phyloP scores from a whole-genome alignment of 2,797 vertebrate species.

The Miichthys miiuy region DNA sequence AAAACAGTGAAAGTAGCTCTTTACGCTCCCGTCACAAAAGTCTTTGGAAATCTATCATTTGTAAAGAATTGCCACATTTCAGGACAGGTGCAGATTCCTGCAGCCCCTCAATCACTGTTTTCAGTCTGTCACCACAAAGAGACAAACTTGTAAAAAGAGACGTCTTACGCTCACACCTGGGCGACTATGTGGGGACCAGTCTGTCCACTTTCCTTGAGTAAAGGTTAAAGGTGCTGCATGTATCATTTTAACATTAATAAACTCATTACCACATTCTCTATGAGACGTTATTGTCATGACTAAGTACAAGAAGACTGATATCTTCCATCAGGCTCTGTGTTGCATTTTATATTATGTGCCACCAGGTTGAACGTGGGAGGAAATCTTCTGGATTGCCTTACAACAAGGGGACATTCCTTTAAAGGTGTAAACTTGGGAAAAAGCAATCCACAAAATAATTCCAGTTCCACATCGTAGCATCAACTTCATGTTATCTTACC shows the following conservation, averaged over 20 bases:
- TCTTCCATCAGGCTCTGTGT: background rate
- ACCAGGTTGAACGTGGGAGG: background rate
- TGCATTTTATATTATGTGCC: conserved; percentile 56
- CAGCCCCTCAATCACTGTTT: conserved; percentile 15
- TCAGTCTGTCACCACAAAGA: conserved; percentile 16
- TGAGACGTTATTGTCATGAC: background rate
- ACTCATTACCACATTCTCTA: conserved; percentile 13
- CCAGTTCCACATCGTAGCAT: conserved; percentile 8
- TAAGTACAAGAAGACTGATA: background rate
- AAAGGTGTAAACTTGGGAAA: background rate
- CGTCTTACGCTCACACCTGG: conserved; percentile 6
- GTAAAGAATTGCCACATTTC: conserved; percentile 7
- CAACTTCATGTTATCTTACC: conserved; percentile 12
- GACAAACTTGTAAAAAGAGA: background rate
- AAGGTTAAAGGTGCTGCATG: conserved; percentile 37
- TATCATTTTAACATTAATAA: conserved; percentile 25
- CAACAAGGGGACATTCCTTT: background rate
- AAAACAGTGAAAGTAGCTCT: conserved; percentile 31
- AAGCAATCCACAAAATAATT: conserved; percentile 9
- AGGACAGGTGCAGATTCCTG: conserved; percentile 13
- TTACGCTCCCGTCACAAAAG: conserved; percentile 33
- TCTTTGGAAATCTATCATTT: conserved; percentile 49
- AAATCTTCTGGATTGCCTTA: conserved; percentile 32
- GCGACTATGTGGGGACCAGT: background rate
- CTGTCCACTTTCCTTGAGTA: background rate